Conservation (phyloP, 2,888 invertebrate genomes). For the Coelogynopora nodosa region DNA sequence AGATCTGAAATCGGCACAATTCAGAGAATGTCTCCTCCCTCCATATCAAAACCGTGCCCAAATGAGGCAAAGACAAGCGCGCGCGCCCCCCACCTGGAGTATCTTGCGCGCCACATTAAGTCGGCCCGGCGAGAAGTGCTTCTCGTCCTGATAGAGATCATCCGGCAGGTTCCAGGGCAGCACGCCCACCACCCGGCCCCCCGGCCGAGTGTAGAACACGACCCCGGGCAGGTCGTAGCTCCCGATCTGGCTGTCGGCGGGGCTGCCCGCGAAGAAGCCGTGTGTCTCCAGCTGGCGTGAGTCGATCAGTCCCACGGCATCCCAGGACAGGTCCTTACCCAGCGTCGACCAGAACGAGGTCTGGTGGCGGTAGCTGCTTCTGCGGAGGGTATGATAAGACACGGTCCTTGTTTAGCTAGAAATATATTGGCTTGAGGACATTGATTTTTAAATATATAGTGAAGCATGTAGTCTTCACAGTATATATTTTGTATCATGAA, state of each 20-base stretch:
- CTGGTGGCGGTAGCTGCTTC: constrained; percentile 44
- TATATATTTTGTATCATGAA: no score
- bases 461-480: no score
- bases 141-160: constrained; percentile 41
- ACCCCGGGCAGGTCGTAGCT: constrained; percentile 42
- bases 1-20: no score
- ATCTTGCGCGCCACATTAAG: constrained; percentile 46
- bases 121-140: constrained; percentile 38
- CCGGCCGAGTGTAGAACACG: constrained; percentile 43
- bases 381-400: neutral
- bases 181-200: constrained; percentile 41
- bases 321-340: constrained; percentile 41
- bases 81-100: no score
- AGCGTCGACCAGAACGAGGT: constrained; percentile 45
- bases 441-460: no score
- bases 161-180: constrained; percentile 46
- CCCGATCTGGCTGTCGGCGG: neutral
- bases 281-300: constrained; percentile 40
- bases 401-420: neutral
- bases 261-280: constrained; percentile 40
- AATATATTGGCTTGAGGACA: neutral
- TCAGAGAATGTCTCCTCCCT: no score
- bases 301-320: constrained; percentile 43
- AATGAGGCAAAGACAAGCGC: no score
- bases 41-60: no score